Conservation (phyloP, 2,113 vertebrate species). For the Leiothrix lutea region DNA sequence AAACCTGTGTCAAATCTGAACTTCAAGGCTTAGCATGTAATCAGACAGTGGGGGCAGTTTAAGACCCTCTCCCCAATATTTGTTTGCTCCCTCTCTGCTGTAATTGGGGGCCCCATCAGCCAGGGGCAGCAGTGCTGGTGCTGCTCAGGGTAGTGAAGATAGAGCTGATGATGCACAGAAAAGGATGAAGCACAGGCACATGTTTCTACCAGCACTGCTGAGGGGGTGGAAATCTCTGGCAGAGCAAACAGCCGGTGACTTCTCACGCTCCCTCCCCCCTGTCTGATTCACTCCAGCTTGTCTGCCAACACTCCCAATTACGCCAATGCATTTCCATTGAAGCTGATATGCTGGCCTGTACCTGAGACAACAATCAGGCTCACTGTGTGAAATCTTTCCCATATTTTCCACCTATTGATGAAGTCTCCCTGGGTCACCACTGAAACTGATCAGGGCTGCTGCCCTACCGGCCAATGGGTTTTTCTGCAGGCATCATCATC, state of each 20-base stretch:
- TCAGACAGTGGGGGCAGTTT: background rate
- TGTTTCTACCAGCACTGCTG: background rate
- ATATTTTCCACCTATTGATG: background rate
- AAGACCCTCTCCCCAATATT: background rate
- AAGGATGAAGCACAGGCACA: background rate
- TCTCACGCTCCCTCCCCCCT: background rate
- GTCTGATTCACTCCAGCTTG: constrained; percentile 32
- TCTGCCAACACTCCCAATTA: constrained; percentile 11
- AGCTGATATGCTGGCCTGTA: background rate
- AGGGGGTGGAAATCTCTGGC: constrained; percentile 50
- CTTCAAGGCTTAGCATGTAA: background rate
- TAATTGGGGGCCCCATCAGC: background rate
- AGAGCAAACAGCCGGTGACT: constrained; percentile 40
- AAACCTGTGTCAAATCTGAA: background rate
- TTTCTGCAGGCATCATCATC: background rate
- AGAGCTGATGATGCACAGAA: background rate
- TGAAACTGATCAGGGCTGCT: background rate
- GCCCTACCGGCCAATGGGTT: background rate
- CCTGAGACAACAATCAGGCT: background rate
- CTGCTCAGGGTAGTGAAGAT: background rate
- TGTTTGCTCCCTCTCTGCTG: background rate
- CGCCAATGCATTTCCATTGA: background rate
- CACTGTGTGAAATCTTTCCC: background rate
- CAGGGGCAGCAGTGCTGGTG: accelerated
- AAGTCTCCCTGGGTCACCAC: background rate